Evolutionary conservation across 2,113 vertebrate species (phyloP).

Genomic region (Carassius carassius): DNA sequence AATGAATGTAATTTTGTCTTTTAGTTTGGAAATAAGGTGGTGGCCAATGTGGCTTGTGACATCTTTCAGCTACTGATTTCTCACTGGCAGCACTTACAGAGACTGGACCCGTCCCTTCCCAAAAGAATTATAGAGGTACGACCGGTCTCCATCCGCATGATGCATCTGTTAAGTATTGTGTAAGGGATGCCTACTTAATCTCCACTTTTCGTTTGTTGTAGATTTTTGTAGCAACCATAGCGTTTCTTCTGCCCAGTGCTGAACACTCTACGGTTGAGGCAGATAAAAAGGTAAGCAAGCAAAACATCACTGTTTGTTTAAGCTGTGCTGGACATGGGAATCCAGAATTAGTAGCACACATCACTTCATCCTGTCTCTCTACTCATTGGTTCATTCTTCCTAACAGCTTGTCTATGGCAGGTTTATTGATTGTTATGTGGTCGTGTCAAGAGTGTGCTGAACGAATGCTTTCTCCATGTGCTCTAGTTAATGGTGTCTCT

Average conservation of each 20-base stretch:
- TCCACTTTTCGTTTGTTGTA: constrained; percentile 61
- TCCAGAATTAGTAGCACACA: not conserved
- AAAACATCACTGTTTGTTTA: not conserved
- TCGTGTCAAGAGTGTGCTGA: not conserved
- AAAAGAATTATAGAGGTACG: constrained; percentile 93
- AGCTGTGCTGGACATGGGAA: not conserved
- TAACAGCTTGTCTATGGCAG: not conserved
- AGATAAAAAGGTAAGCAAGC: constrained; percentile 91
- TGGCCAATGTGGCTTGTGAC: constrained; percentile 93
- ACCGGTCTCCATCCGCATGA: constrained; percentile 1
- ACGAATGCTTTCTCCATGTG: constrained; percentile 5
- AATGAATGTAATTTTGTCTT: constrained; percentile 36
- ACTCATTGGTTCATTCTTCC: not conserved
- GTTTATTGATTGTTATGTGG: not conserved
- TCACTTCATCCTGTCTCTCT: not conserved
- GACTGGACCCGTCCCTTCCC: constrained; percentile 82
- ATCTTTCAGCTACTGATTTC: constrained; percentile 91
- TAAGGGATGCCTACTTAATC: constrained; percentile 39
- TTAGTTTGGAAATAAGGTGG: constrained; percentile 91
- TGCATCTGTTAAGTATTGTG: constrained; percentile 28
- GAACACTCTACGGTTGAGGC: constrained; percentile 90
- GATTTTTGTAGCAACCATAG: constrained; percentile 97
- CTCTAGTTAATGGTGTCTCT: constrained; percentile 91
- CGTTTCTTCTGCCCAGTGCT: constrained; percentile 93
- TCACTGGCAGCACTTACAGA: constrained; percentile 91